Base-by-base conservation (phyloP, 2,113 vertebrate genomes). In the Lota lota region DNA sequence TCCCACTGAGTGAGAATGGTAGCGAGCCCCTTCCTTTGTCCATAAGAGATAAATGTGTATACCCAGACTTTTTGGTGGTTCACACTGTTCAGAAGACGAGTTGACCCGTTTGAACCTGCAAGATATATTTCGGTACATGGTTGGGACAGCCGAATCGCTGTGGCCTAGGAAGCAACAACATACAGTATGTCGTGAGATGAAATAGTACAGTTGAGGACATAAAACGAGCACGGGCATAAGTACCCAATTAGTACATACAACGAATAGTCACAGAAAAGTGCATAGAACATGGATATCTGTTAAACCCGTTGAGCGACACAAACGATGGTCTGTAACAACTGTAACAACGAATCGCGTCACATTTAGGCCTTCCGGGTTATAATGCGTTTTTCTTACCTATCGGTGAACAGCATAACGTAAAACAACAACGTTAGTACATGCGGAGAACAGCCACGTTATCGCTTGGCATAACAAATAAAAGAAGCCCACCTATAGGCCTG, bases 21-120 rank as follows among this genome's bases (percentile, higher is more conserved):
- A 94, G 2, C 70, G 82, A 0, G 94, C 91, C 1, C 89, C 90
- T 1, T 74, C 54, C 12, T 90, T 92, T 0, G 87, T 88, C 94
- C 93, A 96, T 81, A 95, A 93, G 17, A 98, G 90, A 28, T 88
- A 83, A 1, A 97, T 86, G 59, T 89, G 92, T 68, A 97, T 66
- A 0, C 92, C 92, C 1, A 1, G 51, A 8, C 77, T 61, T 3
- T 67, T 76, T 15, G 84, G 87, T 12, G 79, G 70, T 3, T 87
- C 85, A 16, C 6, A 40, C 19, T 33, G 60, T 3, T 58, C 71
- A 4, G 77, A 66, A 58, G 19, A 16, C 40, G 20, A 21, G 14
- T 63, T 62, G 0, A 63, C 16, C 53, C 17, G 84, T 33, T 64
- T 68, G 75, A 63, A 47, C 63, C 58, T 86, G 28, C 66, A 81